Conservation (phyloP, 2,113 vertebrate genomes). For the Eurystomus gularis region DNA sequence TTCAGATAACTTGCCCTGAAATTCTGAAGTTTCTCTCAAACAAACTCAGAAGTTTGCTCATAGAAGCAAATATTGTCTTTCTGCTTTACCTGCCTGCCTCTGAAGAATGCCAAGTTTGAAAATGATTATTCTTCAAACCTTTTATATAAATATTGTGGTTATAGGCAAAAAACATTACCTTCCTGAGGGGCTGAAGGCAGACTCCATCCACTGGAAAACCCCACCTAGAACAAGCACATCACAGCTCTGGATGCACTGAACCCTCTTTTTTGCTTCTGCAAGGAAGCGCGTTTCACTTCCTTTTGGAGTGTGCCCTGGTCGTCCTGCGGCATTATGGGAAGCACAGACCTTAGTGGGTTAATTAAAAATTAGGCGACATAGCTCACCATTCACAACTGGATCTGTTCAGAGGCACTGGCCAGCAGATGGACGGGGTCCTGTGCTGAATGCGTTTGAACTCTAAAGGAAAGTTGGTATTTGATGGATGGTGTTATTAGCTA, state of each 20-base stretch:
- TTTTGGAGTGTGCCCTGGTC: not conserved
- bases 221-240: not conserved
- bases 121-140: not conserved
- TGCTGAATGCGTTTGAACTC: conserved; percentile 54
- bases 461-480: conserved; percentile 61
- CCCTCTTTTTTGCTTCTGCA: rapidly evolving
- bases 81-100: not conserved
- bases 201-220: not conserved
- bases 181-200: not conserved
- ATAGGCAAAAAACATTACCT: not conserved
- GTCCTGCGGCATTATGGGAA: not conserved
- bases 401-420: conserved; percentile 48
- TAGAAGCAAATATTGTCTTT: not conserved
- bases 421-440: conserved; percentile 53
- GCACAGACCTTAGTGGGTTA: not conserved
- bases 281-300: not conserved
- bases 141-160: not conserved
- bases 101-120: not conserved
- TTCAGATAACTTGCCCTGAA: not conserved
- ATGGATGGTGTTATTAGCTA: conserved; percentile 67
- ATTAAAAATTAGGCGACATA: conserved; percentile 48
- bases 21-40: not conserved
- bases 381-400: conserved; percentile 45
- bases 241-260: not conserved
- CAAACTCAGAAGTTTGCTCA: not conserved